Evolutionary conservation across 2,113 vertebrate genomes (phyloP).

Genomic region (Rhadina sibilatrix): DNA sequence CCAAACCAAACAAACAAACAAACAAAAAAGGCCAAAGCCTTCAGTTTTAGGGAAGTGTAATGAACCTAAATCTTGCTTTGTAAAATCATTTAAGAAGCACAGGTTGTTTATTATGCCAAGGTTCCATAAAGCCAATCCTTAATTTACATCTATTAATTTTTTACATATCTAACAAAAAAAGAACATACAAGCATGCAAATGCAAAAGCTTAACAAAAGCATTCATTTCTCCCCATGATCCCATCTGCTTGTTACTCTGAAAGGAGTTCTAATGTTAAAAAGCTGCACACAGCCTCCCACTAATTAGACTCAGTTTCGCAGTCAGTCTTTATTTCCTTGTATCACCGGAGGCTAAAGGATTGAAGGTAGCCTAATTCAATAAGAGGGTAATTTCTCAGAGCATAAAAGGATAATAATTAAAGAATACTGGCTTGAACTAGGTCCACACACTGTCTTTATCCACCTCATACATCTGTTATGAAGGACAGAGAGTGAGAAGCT

Average conservation of each 20-base stretch:
- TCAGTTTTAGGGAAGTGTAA: rapidly evolving
- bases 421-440: neutral
- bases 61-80: neutral
- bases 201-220: neutral
- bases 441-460: neutral
- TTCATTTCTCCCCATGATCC: neutral
- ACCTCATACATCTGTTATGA: neutral
- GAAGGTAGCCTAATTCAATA: neutral
- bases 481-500: neutral
- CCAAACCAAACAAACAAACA: neutral
- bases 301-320: neutral
- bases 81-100: neutral
- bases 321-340: neutral
- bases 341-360: neutral
- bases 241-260: neutral
- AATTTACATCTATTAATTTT: neutral
- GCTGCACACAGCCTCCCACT: neutral
- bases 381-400: neutral
- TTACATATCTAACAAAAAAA: neutral
- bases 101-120: neutral
- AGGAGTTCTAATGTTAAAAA: neutral
- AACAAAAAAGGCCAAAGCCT: neutral
- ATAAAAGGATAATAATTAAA: neutral
- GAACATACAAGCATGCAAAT: neutral
- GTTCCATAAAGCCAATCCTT: neutral